Evolutionary conservation across 2,113 vertebrate species (phyloP), one percentile per base, ranked within the genome.

Genomic region (Rhinolophus sinicus): DNA sequence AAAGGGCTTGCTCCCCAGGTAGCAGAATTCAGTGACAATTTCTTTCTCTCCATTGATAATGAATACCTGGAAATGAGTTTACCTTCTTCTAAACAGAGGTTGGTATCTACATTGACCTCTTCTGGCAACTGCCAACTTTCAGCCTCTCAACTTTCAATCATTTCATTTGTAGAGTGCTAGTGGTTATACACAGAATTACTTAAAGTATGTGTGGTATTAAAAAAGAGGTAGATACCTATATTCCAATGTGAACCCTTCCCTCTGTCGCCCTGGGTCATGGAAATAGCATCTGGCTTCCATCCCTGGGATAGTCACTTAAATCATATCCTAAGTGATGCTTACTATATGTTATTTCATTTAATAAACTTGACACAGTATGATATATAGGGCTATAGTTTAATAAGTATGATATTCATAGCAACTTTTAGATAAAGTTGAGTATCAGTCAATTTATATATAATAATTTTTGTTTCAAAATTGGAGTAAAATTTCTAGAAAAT

Each of bases 391-490:
- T 75, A 30, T 54, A 64, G 30, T 77, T 76, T 75, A 85, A 10
- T 44, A 76, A 44, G 8, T 84, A 38, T 69, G 15, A 62, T n/a
- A 13, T 35, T 77, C 33, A 54, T 3, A 83, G 40, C 54, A 72
- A 40, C 58, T 93, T 84, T 83, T 38, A 90, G 76, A 60, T 62
- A 40, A 70, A 75, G 12, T n/a, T 90, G 18, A 86, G 38, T 87
- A 69, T 84, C 35, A 40, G 8, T 85, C 60, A 78, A 84, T 75
- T 84, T 95, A 80, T 62, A 62, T 60, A 11, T 67, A 83, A 58
- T 35, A 33, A 19, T 88, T 92, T 92, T 91, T 40, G 18, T 75
- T 91, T 81, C 10, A 65, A 89, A 89, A 90, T 81, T 38, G 88
- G 77, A 76, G 50, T 28, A 40, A 60, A 86, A 3, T 54, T 84